Evolutionary conservation across 1,140 invertebrate species (phyloP).

Genomic region (Drosophila funebris): DNA sequence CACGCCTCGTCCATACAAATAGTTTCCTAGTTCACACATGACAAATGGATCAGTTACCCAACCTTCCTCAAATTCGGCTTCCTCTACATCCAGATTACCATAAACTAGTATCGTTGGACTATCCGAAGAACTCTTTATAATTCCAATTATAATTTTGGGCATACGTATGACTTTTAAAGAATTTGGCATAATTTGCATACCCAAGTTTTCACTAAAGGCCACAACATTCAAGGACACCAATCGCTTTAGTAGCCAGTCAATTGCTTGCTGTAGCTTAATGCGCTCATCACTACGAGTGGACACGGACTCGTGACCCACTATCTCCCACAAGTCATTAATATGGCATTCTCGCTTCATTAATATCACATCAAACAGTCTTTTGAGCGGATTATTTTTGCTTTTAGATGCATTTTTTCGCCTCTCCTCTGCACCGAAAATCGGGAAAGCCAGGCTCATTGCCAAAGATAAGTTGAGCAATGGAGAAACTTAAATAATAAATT

Average conservation of each 20-base stretch:
- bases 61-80: conserved; percentile 93
- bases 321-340: conserved; percentile 44
- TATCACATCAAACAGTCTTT: conserved; percentile 27
- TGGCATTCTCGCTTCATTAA: conserved; percentile 35
- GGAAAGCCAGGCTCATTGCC: not conserved
- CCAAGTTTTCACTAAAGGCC: conserved; percentile 39
- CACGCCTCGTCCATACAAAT: conserved; percentile 95
- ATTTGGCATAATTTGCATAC: conserved; percentile 33
- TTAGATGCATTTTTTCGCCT: not conserved
- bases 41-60: conserved; percentile 97
- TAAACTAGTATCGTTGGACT: conserved; percentile 97
- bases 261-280: not conserved
- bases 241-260: conserved; percentile 40
- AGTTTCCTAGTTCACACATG: conserved; percentile 92
- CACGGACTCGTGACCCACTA: conserved; percentile 25
- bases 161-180: conserved; percentile 13
- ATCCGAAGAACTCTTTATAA: conserved; percentile 82
- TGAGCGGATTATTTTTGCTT: not conserved
- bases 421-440: not conserved
- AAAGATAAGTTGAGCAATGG: not conserved
- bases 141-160: conserved; percentile 31
- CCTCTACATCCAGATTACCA: conserved; percentile 98
- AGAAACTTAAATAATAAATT: not conserved
- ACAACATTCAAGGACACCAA: conserved; percentile 27
- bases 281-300: conserved; percentile 16